Conservation (phyloP, 2,113 vertebrate species). For the Sclerurus mexicanus region DNA sequence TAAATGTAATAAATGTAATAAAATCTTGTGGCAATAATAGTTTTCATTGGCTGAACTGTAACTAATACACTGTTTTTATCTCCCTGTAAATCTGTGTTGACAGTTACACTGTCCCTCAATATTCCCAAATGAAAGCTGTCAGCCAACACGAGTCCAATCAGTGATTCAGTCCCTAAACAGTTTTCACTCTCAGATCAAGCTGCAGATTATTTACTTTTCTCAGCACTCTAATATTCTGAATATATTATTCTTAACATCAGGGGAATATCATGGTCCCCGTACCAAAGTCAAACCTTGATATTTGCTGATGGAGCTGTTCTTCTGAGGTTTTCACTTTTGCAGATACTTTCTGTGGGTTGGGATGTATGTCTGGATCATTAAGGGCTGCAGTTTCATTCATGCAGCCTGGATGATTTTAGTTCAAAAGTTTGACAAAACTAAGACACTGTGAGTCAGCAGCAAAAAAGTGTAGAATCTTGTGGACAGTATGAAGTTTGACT, state of each 20-base stretch:
- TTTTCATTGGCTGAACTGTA: neutral
- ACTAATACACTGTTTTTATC: neutral
- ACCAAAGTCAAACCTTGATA: neutral
- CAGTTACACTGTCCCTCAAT: neutral
- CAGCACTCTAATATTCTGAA: neutral
- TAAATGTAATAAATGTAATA: neutral
- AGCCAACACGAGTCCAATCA: neutral
- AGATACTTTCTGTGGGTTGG: neutral
- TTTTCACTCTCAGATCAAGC: neutral
- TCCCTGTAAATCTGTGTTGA: neutral
- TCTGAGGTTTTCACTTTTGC: neutral
- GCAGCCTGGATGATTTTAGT: neutral
- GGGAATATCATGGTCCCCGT: neutral
- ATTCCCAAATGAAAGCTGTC: neutral
- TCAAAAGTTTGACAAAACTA: neutral
- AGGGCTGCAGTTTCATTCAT: neutral
- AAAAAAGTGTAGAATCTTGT: neutral
- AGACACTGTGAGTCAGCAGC: fast-evolving
- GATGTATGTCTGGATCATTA: neutral
- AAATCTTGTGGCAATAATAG: neutral
- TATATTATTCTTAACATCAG: neutral
- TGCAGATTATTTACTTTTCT: neutral
- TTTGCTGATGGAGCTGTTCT: neutral
- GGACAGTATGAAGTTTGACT: neutral
- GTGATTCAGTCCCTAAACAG: neutral